phyloP scores from a whole-genome alignment of 2,113 vertebrate genomes.

The Syngnathus scovelli region DNA sequence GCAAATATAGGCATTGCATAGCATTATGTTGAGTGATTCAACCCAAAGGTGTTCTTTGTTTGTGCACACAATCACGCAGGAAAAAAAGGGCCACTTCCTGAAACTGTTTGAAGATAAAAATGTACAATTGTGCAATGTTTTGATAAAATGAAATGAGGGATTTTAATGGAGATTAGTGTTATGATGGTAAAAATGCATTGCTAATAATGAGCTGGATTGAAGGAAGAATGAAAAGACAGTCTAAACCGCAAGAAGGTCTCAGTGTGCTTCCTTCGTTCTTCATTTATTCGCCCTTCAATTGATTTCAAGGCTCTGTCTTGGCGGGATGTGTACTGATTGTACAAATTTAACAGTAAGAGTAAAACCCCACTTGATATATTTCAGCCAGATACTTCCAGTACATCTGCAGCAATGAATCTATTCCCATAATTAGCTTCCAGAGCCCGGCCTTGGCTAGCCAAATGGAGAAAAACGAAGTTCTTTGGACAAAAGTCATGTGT shows the following conservation, averaged over 20 bases:
- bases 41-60: neutral
- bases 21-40: neutral
- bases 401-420: neutral
- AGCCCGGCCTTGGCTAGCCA: conserved; percentile 30
- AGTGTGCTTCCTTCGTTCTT: neutral
- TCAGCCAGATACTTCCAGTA: conserved; percentile 1
- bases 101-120: neutral
- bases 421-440: conserved; percentile 3
- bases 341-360: neutral
- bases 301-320: neutral
- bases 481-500: conserved; percentile 40
- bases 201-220: neutral
- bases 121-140: neutral
- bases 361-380: neutral
- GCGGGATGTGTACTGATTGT: neutral
- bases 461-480: conserved; percentile 47
- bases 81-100: neutral
- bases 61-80: too few relatives aligned
- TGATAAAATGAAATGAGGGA: neutral
- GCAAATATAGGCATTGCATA: neutral
- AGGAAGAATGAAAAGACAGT: neutral
- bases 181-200: neutral
- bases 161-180: neutral
- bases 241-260: neutral
- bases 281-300: neutral